Percentiles rank a stretch among this genome's conserved stretches.
Conservation (phyloP, 2,113 vertebrate species). For the Casuarius casuarius region DNA sequence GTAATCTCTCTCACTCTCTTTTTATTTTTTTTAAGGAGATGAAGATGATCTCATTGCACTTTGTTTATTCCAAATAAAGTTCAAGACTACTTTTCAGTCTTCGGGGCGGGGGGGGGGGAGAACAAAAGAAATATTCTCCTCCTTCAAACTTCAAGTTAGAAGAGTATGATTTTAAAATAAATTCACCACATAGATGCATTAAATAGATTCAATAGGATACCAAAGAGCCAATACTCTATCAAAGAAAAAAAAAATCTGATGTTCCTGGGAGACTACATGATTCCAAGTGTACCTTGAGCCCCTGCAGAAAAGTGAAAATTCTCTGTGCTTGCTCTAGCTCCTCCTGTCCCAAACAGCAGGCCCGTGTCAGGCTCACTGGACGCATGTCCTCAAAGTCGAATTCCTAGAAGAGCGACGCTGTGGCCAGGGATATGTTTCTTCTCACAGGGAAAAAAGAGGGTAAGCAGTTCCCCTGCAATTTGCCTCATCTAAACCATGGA, state of each 20-base stretch:
- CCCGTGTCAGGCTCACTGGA: no score
- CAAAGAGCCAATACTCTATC: not conserved
- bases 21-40: not conserved
- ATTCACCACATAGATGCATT: fast-evolving
- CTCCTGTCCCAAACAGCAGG: not conserved
- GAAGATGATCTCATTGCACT: not conserved
- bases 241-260: not conserved
- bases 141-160: not conserved
- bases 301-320: not conserved
- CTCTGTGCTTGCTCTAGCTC: not conserved
- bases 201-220: not conserved
- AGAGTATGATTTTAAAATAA: not conserved
- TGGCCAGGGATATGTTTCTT: not conserved
- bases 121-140: not conserved
- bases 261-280: not conserved
- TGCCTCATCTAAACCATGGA: not conserved
- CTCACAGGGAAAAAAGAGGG: not conserved
- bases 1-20: not conserved
- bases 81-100: not conserved
- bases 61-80: not conserved
- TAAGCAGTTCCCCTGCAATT: not conserved
- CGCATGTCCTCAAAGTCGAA: not conserved
- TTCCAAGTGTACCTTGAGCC: not conserved
- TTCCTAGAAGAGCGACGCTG: not conserved
- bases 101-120: not conserved